These are phyloP conservation scores for Drosophila jambulina DNA, from an alignment of 1,140 invertebrate species.

Conservation along the genomic window DNA sequence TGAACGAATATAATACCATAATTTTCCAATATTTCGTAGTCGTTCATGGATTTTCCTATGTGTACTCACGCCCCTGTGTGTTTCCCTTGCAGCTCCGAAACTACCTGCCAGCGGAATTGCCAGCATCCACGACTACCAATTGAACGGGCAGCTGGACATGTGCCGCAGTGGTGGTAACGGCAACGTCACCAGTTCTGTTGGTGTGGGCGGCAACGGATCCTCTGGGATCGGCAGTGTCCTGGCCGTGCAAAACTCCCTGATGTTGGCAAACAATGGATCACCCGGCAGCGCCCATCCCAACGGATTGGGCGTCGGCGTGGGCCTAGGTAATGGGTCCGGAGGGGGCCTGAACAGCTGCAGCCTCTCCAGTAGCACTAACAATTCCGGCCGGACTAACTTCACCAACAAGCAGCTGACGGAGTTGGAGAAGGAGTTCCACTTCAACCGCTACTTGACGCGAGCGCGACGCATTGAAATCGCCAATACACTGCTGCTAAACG, in stretches of 20 bases:
- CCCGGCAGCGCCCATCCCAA: slow-evolving; percentile 44
- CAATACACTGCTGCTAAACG: slow-evolving; percentile 97
- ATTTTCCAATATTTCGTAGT: background rate
- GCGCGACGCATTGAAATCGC: slow-evolving; percentile 99
- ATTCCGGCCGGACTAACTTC: slow-evolving; percentile 98
- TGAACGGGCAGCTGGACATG: slow-evolving; percentile 81
- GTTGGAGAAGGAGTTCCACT: slow-evolving; percentile 99
- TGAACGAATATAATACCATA: background rate
- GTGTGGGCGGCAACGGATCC: slow-evolving; percentile 36
- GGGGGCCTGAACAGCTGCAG: slow-evolving; percentile 66
- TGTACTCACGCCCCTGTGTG: slow-evolving; percentile 16
- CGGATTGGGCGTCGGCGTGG: slow-evolving; percentile 41
- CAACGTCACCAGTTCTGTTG: slow-evolving; percentile 20
- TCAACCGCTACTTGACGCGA: slow-evolving; percentile 99
- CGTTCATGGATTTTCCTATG: background rate
- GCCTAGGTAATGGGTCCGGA: slow-evolving; percentile 29
- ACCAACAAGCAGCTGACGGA: slow-evolving; percentile 99
- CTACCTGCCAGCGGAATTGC: slow-evolving; percentile 86
- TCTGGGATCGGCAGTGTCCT: slow-evolving; percentile 46
- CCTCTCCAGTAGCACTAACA: slow-evolving; percentile 87
- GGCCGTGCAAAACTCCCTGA: slow-evolving; percentile 85
- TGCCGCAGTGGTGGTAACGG: slow-evolving; percentile 62
- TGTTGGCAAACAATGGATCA: slow-evolving; percentile 70
- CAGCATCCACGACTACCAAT: slow-evolving; percentile 86
- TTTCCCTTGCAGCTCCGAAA: slow-evolving; percentile 87